Evolutionary conservation across 2,888 invertebrate species (phyloP).

Genomic region (Sphinx pinastri): DNA sequence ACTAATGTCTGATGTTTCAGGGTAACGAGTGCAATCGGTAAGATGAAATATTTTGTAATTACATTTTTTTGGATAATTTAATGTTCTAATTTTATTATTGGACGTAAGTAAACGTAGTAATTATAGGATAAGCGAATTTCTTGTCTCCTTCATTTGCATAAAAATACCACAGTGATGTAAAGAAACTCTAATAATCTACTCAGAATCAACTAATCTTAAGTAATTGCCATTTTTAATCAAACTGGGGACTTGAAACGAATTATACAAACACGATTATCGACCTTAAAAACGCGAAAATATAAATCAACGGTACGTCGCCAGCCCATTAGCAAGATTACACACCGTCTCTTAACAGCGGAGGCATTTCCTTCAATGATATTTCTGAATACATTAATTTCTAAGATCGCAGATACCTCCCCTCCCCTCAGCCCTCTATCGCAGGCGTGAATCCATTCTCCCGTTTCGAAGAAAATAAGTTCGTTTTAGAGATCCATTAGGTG

Average conservation of each 20-base stretch:
- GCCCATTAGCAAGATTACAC: slow-evolving; percentile 22
- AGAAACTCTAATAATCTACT: not conserved
- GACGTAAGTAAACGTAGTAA: no score
- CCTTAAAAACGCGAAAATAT: not conserved
- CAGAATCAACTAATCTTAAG: not conserved
- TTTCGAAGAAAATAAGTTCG: slow-evolving; percentile 33
- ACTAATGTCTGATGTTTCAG: no score
- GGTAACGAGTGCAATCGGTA: no score
- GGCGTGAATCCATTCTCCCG: slow-evolving; percentile 29
- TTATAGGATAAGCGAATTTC: no score
- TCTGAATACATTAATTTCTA: slow-evolving; percentile 44
- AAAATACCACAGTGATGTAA: not conserved
- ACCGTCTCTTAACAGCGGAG: slow-evolving; percentile 21
- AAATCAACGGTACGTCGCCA: slow-evolving; percentile 18
- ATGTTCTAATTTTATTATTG: no score
- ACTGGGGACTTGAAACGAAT: not conserved
- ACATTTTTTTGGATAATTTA: no score
- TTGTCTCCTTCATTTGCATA: no score
- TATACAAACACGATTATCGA: slow-evolving; percentile 10
- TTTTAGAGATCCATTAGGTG: not conserved
- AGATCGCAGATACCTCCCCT: slow-evolving; percentile 23
- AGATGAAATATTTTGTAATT: no score
- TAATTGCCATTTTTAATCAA: not conserved
- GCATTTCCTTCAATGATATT: slow-evolving; percentile 36
- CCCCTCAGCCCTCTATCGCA: slow-evolving; percentile 15